Conservation (phyloP, 2,113 vertebrate species). For the Pseudopodoces humilis region DNA sequence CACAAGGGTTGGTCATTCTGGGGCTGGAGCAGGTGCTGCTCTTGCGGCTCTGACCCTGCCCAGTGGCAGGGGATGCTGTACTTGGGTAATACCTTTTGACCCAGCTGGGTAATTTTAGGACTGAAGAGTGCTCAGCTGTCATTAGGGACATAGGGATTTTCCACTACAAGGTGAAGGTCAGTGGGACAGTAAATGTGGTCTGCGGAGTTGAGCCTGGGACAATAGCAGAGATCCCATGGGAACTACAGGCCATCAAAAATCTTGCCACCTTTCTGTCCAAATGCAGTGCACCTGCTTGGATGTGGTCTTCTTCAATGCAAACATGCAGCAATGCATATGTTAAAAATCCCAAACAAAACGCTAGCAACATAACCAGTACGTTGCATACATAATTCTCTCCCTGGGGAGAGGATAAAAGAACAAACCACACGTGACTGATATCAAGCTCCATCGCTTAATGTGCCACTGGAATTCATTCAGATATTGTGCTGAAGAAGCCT, state of each 20-base stretch:
- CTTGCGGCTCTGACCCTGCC: background rate
- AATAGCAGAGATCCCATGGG: background rate
- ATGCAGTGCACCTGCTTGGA: background rate
- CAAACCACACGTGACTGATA: conserved; percentile 48
- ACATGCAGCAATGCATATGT: background rate
- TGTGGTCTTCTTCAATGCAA: background rate
- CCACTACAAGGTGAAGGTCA: background rate
- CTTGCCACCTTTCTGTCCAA: background rate
- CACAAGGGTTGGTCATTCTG: background rate
- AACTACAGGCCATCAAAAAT: background rate
- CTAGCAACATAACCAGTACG: conserved; percentile 1
- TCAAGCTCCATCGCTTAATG: conserved; percentile 42
- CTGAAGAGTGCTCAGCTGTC: background rate
- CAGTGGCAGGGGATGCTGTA: background rate
- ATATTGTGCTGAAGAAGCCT: conserved; percentile 3
- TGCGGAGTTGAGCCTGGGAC: rapidly evolving
- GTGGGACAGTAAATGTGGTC: background rate
- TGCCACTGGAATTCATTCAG: conserved; percentile 45
- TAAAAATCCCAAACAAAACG: background rate
- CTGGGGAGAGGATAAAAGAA: conserved; percentile 56
- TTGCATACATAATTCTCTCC: conserved; percentile 46
- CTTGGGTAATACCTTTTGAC: background rate
- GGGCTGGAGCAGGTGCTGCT: background rate
- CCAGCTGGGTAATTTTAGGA: background rate
- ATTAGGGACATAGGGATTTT: background rate